A percentile compares a stretch with the other conserved stretches of the same genome.
These are phyloP conservation scores for Zonitis immaculata DNA, from an alignment of 2,888 invertebrate genomes.

Conservation along the genomic window DNA sequence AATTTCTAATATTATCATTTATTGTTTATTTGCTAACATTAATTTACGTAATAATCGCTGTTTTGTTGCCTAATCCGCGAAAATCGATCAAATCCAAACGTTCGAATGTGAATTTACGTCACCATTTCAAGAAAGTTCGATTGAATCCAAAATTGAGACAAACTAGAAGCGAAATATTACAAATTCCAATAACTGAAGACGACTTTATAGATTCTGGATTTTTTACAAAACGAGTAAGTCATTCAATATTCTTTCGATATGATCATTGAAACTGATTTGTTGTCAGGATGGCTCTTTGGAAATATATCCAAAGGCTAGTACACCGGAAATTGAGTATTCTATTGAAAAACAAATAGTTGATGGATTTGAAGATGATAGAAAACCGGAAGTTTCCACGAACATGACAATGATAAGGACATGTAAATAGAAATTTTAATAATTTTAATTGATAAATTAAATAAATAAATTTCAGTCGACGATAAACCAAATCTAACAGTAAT, in stretches of 20 bases:
- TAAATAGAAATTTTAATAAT: no score
- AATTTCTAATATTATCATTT: no score
- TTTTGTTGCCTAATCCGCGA: not conserved
- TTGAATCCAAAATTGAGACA: not conserved
- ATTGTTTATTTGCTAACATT: not conserved
- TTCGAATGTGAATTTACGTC: not conserved
- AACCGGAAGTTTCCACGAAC: no score
- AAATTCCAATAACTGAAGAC: no score
- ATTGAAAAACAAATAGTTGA: not conserved
- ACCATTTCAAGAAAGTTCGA: not conserved
- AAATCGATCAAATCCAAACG: not conserved
- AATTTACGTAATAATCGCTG: not conserved
- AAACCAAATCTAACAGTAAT: not conserved
- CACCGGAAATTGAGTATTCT: not conserved
- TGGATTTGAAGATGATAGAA: not conserved
- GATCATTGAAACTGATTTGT: not conserved
- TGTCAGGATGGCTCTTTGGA: not conserved
- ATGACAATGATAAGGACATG: no score
- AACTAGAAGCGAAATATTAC: no score
- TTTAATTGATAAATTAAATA: no score
- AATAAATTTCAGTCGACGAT: no score
- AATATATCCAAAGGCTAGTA: not conserved
- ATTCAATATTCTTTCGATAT: not conserved
- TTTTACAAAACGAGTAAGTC: not conserved
- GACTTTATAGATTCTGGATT: not conserved